These are phyloP conservation scores for Salvator merianae DNA, from an alignment of 2,113 vertebrate genomes.

Conservation along the genomic window DNA sequence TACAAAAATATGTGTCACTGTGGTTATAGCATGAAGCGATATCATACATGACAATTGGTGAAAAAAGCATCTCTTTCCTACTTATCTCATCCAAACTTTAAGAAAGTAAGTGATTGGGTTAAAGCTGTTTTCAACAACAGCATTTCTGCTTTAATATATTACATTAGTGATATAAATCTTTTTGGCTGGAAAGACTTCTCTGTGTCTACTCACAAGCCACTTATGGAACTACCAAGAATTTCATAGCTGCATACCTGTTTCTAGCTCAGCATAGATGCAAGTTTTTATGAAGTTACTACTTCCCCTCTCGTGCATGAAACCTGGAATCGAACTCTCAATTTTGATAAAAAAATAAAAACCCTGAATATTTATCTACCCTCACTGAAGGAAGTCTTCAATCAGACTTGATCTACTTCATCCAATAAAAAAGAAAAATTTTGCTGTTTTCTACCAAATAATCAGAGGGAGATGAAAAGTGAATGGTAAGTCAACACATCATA, in stretches of 20 bases:
- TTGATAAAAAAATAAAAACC: slow-evolving; percentile 17
- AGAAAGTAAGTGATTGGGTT: neutral
- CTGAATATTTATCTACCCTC: slow-evolving; percentile 8
- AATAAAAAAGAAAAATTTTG: slow-evolving; percentile 12
- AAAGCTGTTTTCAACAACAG: neutral
- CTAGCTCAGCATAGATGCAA: neutral
- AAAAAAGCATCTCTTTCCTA: slow-evolving; percentile 49
- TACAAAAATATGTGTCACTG: slow-evolving; percentile 63
- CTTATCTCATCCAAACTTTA: slow-evolving; percentile 22
- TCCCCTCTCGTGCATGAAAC: neutral
- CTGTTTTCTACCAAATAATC: slow-evolving; percentile 11
- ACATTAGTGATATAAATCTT: neutral
- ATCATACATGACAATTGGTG: slow-evolving; percentile 55
- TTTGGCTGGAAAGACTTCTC: neutral
- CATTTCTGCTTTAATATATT: neutral
- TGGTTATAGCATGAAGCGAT: slow-evolving; percentile 60
- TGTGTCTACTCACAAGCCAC: neutral
- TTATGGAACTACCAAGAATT: neutral
- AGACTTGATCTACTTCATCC: slow-evolving; percentile 46
- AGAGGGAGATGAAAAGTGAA: slow-evolving; percentile 10
- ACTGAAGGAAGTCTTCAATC: slow-evolving; percentile 40
- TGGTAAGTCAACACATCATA: slow-evolving; percentile 21
- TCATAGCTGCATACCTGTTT: neutral
- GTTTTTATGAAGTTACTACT: neutral
- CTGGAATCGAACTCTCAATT: slow-evolving; percentile 30